phyloP scores from a whole-genome alignment of 2,113 vertebrate species.

The Paracyprichromis sp. region DNA sequence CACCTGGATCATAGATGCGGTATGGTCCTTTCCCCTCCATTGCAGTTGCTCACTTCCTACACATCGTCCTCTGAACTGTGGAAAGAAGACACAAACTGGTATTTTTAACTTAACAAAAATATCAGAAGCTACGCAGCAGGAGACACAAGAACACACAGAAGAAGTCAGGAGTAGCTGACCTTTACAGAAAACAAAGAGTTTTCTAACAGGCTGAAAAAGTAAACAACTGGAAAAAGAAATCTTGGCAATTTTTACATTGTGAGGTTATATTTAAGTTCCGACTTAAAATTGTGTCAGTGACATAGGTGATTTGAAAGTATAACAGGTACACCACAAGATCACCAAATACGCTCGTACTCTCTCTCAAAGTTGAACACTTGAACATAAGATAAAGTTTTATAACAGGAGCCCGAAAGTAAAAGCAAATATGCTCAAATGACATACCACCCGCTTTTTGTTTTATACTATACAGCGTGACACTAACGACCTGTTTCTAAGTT shows the following conservation, averaged over 20 bases:
- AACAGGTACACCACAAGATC: not conserved
- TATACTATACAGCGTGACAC: not conserved
- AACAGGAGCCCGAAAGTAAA: not conserved
- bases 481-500: not conserved
- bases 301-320: not conserved
- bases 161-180: not conserved
- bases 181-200: not conserved
- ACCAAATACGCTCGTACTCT: not conserved
- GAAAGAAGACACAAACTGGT: not conserved
- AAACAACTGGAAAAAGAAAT: not conserved
- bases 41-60: slow-evolving; percentile 56
- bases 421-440: not conserved
- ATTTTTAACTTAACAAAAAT: not conserved
- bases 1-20: slow-evolving; percentile 95
- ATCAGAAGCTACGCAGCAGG: not conserved
- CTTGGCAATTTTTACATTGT: not conserved
- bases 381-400: not conserved
- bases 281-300: not conserved
- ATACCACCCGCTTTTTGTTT: not conserved
- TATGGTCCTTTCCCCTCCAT: slow-evolving; percentile 96
- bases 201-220: not conserved
- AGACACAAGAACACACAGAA: not conserved
- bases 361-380: not conserved
- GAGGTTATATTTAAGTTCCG: not conserved
- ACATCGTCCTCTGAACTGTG: slow-evolving; percentile 58